A percentile compares a stretch with the other conserved stretches of the same genome.
phyloP scores from a whole-genome alignment of 2,888 invertebrate species.

The Tachina grossa region DNA sequence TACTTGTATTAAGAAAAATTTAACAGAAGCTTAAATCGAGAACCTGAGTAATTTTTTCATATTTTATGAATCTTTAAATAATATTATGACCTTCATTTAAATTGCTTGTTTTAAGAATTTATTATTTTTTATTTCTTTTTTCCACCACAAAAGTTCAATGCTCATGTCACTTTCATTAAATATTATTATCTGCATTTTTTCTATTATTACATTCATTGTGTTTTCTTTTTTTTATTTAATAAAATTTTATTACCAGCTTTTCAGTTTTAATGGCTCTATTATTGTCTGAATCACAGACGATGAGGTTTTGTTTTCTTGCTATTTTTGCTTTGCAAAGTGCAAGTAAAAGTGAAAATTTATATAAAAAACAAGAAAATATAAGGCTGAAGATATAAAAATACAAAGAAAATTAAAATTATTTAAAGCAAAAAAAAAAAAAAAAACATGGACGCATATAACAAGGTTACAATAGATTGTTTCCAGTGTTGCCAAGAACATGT shows the following conservation, averaged over 20 bases:
- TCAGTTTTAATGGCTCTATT: constrained; percentile 42
- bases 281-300: constrained; percentile 37
- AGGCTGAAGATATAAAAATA: not conserved
- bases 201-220: constrained; percentile 7
- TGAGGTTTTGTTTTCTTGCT: constrained; percentile 1
- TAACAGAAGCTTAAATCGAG: not conserved
- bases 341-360: constrained; percentile 31
- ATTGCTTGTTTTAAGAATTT: not conserved
- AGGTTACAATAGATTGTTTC: constrained; percentile 30
- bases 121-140: constrained; percentile 45
- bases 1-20: no score
- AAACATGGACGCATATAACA: constrained; percentile 22
- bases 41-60: not conserved
- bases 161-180: constrained; percentile 51
- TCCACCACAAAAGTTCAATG: constrained; percentile 53
- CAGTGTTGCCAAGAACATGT: not conserved
- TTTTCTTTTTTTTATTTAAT: constrained; percentile 14
- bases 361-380: constrained; percentile 7
- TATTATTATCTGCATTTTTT: not conserved
- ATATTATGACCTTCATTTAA: not conserved
- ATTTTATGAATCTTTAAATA: not conserved
- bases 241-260: constrained; percentile 10
- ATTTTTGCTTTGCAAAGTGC: not conserved
- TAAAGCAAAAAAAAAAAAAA: no score
- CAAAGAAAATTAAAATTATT: constrained; percentile 8